Conservation (phyloP, 92 coral and sea anemone genomes). For the Zoanthus solanderi region DNA sequence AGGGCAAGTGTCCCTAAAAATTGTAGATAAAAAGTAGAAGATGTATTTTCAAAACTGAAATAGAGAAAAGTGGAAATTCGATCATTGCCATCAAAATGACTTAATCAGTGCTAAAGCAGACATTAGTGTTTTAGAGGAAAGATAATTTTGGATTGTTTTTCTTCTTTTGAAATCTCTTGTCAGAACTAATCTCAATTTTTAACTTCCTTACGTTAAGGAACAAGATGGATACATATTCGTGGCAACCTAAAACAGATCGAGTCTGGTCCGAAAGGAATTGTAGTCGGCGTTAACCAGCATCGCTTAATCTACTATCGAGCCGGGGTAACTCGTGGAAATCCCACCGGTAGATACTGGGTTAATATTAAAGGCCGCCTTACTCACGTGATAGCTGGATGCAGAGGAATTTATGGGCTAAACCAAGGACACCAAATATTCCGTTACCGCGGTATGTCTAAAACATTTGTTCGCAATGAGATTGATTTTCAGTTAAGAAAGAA, state of each 20-base stretch:
- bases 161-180: too few species aligned
- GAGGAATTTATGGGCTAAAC: slow-evolving; percentile 49
- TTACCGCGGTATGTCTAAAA: slow-evolving; percentile 10
- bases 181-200: background rate
- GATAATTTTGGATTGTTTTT: too few species aligned
- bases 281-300: slow-evolving; percentile 24
- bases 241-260: slow-evolving; percentile 55
- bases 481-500: background rate
- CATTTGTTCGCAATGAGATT: background rate
- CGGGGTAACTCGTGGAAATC: slow-evolving; percentile 26
- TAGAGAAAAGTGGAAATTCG: too few species aligned
- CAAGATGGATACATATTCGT: slow-evolving; percentile 19
- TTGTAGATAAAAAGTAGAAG: too few species aligned
- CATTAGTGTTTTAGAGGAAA: too few species aligned
- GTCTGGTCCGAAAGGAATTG: slow-evolving; percentile 36
- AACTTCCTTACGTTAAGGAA: background rate
- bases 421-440: slow-evolving; percentile 37
- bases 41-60: too few species aligned
- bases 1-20: too few species aligned
- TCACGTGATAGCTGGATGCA: slow-evolving; percentile 49
- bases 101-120: too few species aligned
- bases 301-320: slow-evolving; percentile 14
- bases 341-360: slow-evolving; percentile 42
- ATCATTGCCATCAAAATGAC: too few species aligned
- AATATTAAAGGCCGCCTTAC: slow-evolving; percentile 37